These are phyloP conservation scores for Sebastes nivosus DNA, from an alignment of 2,797 vertebrate species.

Conservation along the genomic window DNA sequence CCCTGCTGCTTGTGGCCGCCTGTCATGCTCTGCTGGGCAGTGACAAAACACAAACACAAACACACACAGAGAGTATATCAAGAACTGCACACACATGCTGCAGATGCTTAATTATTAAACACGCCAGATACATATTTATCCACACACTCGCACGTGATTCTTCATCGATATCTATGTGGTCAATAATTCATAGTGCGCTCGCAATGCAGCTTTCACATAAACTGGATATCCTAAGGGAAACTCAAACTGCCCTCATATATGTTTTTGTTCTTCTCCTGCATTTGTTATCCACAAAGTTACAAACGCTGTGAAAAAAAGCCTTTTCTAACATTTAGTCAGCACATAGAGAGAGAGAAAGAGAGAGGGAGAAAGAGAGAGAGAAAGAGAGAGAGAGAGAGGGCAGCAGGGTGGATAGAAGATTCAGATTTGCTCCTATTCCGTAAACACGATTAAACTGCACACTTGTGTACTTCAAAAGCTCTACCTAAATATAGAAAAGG, in stretches of 20 bases:
- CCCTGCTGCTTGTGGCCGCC: constrained; percentile 46
- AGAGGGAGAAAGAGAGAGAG: not conserved
- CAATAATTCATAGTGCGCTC: constrained; percentile 31
- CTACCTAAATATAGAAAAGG: constrained; percentile 46
- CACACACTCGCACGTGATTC: not conserved
- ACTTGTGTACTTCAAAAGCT: constrained; percentile 14
- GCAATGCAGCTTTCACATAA: not conserved
- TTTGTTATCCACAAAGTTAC: not conserved
- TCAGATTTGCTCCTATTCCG: constrained; percentile 14
- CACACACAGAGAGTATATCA: not conserved
- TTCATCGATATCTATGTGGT: not conserved
- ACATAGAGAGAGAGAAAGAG: not conserved
- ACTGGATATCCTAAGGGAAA: not conserved
- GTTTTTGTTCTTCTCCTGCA: not conserved
- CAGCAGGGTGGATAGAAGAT: not conserved
- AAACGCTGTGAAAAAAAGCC: not conserved
- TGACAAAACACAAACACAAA: constrained; percentile 13
- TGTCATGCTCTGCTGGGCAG: constrained; percentile 49
- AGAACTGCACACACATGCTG: not conserved
- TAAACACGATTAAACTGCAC: constrained; percentile 38
- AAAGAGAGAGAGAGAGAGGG: not conserved
- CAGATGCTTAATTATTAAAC: constrained; percentile 32
- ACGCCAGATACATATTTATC: constrained; percentile 3
- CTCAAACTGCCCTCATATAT: not conserved
- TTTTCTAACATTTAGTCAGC: not conserved